Base-by-base conservation (phyloP, 2,888 invertebrate genomes). In the Sturmia bella region DNA sequence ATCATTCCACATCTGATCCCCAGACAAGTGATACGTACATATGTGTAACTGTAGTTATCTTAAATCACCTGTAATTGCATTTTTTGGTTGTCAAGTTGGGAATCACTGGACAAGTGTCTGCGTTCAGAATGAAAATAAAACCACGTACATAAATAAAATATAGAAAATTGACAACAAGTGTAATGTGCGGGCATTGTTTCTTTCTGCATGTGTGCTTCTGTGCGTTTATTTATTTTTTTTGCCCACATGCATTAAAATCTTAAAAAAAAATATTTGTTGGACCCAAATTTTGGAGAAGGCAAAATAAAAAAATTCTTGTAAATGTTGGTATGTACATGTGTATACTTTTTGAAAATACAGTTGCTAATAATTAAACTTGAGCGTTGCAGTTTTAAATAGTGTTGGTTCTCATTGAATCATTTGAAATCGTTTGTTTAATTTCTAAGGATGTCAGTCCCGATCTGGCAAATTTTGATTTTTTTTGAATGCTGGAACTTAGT, bases 131-230 rank as follows among this genome's bases (percentile, higher is more conserved):
- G 19, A n/a, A 50, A 64, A 45, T 15, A 50, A n/a, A 32, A 63
- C 41, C 41, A 39, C 27, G 41, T 66, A 39, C 17, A 63, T 37
- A 19, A 64, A 50, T 64, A 64, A 39, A 39, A 45, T 61, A 76
- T 39, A 39, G 54, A 72, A 64, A 72, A 78, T 64, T 70, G 73
- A 77, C 73, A 77, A 82, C 81, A 82, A 82, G 82, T 82, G 82
- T 79, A 79, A 73, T 48, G 72, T 78, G 78, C 64, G 78, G 69
- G 63, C 50, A 52, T 48, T 54, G 61, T 61, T 50, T 45, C 52
- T 17, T 61, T 61, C 43, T 45, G 6, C 45, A 56, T 64, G 37
- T 56, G 17, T 63, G 43, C 43, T 17, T 43, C 5, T 19, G 32
- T 43, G 32, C 43, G 32, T 43, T 69, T 50, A 21, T 64, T 32